Evolutionary conservation across 2,888 invertebrate genomes (phyloP).

Genomic region (Lingula anatina): DNA sequence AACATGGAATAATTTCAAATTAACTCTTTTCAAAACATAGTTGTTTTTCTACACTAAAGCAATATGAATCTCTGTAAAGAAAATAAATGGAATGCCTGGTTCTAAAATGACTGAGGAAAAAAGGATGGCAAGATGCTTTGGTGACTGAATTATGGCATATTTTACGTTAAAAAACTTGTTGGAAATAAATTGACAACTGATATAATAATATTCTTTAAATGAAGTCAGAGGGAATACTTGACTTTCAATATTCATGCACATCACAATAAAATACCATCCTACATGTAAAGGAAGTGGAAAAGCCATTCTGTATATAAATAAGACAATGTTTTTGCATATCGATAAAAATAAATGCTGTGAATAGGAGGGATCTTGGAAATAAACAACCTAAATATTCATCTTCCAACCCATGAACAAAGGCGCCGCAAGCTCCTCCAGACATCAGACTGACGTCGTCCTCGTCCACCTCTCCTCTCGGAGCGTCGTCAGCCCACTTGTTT

Average conservation of each 20-base stretch:
- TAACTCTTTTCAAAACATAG: too few species aligned
- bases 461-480: conserved; percentile 69
- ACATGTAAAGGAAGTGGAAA: not conserved
- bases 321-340: not conserved
- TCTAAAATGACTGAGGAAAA: too few species aligned
- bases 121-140: too few species aligned
- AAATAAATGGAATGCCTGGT: too few species aligned
- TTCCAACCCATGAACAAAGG: conserved; percentile 95
- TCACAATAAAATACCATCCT: not conserved
- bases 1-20: too few species aligned
- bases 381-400: conserved; percentile 94
- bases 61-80: too few species aligned
- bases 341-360: not conserved
- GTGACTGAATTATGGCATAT: too few species aligned
- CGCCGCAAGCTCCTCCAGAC: conserved; percentile 93
- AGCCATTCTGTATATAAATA: not conserved
- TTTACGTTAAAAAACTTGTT: too few species aligned
- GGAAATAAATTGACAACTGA: too few species aligned
- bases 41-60: too few species aligned
- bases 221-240: not conserved
- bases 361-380: too few species aligned
- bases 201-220: too few species aligned
- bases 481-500: conserved; percentile 80
- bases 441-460: conserved; percentile 74
- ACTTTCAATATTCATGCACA: not conserved